Percentiles rank a stretch among this genome's conserved stretches.
Evolutionary conservation across 2,113 vertebrate genomes (phyloP).

Genomic region (Ptilorrhoa leucosticta): DNA sequence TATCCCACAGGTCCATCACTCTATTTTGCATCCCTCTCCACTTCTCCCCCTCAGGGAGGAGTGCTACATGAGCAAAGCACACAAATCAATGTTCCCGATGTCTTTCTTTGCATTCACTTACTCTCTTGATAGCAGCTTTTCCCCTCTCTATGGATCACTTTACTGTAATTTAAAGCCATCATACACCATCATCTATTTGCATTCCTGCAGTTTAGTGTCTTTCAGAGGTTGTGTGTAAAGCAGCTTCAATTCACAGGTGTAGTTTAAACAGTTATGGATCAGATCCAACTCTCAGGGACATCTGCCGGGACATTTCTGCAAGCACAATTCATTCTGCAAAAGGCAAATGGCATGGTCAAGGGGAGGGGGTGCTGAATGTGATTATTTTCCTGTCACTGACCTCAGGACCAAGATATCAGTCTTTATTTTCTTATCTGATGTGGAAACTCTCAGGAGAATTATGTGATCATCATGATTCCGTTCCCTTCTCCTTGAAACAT

Average conservation of each 20-base stretch:
- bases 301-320: neutral
- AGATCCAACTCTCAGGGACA: conserved; percentile 10
- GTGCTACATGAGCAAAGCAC: neutral
- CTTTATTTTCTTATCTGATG: conserved; percentile 39
- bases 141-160: conserved; percentile 5
- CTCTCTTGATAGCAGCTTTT: neutral
- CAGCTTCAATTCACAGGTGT: conserved; percentile 39
- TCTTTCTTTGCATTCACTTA: neutral
- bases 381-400: neutral
- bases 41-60: neutral
- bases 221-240: conserved; percentile 26
- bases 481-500: conserved; percentile 48
- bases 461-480: neutral
- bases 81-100: neutral
- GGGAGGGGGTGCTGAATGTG: neutral
- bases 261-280: conserved; percentile 19
- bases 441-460: conserved; percentile 10
- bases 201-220: conserved; percentile 34
- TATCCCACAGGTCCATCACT: neutral
- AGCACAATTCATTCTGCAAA: neutral
- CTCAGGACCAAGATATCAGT: neutral
- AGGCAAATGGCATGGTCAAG: neutral
- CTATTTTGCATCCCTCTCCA: neutral
- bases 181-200: conserved; percentile 44
- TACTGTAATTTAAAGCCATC: conserved; percentile 43